Evolutionary conservation across 2,888 invertebrate genomes (phyloP).

Genomic region (Gastrophysa polygoni): DNA sequence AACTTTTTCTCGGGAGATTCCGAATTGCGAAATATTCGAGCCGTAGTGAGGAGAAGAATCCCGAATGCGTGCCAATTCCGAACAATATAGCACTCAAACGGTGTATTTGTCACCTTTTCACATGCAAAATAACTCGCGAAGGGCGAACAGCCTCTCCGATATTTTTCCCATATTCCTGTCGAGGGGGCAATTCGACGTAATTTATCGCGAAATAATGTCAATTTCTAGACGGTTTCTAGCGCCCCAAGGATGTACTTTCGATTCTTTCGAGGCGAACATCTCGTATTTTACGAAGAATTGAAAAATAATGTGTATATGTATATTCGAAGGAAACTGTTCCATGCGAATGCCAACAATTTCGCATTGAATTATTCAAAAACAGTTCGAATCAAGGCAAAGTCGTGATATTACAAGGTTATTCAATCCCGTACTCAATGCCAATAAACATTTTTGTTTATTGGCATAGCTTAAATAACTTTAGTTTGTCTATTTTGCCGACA

Average conservation of each 20-base stretch:
- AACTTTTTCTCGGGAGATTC: too few relatives aligned
- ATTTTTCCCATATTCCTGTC: conserved; percentile 53
- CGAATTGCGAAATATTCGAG: too few relatives aligned
- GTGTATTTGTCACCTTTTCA: conserved; percentile 55
- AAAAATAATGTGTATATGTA: conserved; percentile 17
- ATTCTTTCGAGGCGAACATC: conserved; percentile 25
- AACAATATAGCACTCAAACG: conserved; percentile 54
- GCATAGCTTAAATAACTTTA: too few relatives aligned
- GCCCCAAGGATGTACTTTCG: conserved; percentile 33
- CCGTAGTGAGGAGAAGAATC: conserved; percentile 5
- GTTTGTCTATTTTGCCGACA: too few relatives aligned
- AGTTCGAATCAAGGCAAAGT: too few relatives aligned
- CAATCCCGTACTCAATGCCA: too few relatives aligned
- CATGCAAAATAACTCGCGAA: conserved; percentile 51
- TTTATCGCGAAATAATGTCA: conserved; percentile 58
- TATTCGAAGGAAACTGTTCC: not conserved
- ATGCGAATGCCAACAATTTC: too few relatives aligned
- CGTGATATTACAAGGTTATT: too few relatives aligned
- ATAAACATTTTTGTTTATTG: too few relatives aligned
- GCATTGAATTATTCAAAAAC: too few relatives aligned
- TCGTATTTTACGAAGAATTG: conserved; percentile 25
- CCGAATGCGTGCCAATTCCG: conserved; percentile 45
- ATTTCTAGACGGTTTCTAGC: conserved; percentile 48
- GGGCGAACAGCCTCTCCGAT: conserved; percentile 44
- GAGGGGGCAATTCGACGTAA: conserved; percentile 54